phyloP scores from a whole-genome alignment of 2,888 invertebrate species.

The Anorthoa munda region DNA sequence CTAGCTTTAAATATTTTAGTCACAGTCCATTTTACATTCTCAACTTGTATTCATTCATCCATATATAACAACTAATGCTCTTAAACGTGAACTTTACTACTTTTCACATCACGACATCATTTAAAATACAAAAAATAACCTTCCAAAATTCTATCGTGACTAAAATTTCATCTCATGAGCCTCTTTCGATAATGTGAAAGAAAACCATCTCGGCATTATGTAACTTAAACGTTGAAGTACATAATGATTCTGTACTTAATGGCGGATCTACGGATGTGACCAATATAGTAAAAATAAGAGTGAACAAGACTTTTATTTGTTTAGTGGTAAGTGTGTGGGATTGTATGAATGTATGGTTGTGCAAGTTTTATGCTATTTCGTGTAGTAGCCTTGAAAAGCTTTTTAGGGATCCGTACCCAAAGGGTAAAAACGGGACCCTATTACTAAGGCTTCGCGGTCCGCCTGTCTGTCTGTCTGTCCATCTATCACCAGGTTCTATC shows the following conservation, averaged over 20 bases:
- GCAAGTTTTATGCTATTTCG: constrained; percentile 43
- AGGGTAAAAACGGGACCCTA: too few species aligned
- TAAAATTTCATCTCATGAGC: constrained; percentile 36
- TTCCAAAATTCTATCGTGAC: constrained; percentile 43
- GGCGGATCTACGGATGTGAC: constrained; percentile 64
- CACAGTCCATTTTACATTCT: constrained; percentile 35
- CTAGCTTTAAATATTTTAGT: constrained; percentile 3
- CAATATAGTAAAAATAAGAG: constrained; percentile 57
- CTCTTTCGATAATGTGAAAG: constrained; percentile 63
- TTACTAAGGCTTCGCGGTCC: too few species aligned
- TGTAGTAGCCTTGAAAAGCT: constrained; percentile 48
- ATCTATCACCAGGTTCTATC: too few species aligned
- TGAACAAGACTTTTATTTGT: constrained; percentile 57
- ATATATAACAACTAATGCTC: constrained; percentile 31
- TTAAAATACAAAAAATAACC: constrained; percentile 28
- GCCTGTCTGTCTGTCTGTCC: too few species aligned
- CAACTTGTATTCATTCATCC: neutral
- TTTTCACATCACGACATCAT: constrained; percentile 26
- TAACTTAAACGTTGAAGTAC: constrained; percentile 47
- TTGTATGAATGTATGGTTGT: constrained; percentile 49
- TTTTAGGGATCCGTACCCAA: too few species aligned
- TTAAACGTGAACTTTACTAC: constrained; percentile 31
- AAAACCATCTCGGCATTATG: constrained; percentile 49
- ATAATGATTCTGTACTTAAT: constrained; percentile 52
- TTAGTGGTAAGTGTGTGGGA: constrained; percentile 50